Percentiles rank a stretch among this genome's conserved stretches.
phyloP scores from a whole-genome alignment of 2,888 invertebrate genomes.

The Iphiclides podalirius region DNA sequence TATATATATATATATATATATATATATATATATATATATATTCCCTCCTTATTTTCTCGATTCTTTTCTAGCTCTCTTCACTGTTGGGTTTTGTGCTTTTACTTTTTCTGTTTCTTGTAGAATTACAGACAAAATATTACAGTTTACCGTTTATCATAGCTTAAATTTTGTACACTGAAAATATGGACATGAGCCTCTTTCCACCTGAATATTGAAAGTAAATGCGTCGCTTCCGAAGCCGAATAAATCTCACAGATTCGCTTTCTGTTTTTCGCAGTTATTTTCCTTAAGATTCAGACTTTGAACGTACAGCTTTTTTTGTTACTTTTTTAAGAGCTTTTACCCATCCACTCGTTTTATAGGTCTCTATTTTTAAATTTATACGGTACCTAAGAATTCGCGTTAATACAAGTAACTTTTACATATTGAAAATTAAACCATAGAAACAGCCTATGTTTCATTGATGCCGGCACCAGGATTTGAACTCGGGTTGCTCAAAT shows the following conservation, averaged over 20 bases:
- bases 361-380: too few relatives aligned
- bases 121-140: background rate
- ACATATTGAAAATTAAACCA: too few relatives aligned
- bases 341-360: too few relatives aligned
- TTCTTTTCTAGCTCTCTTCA: background rate
- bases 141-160: background rate
- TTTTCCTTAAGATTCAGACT: background rate
- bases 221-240: background rate
- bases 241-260: background rate
- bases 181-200: background rate
- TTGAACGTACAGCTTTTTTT: background rate
- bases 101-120: background rate
- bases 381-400: too few relatives aligned
- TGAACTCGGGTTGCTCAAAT: too few relatives aligned
- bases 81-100: background rate
- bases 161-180: slow-evolving; percentile 1
- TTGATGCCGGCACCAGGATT: too few relatives aligned
- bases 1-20: too few relatives aligned
- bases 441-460: too few relatives aligned
- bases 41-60: too few relatives aligned
- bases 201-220: slow-evolving; percentile 1
- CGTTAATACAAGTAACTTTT: too few relatives aligned
- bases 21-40: too few relatives aligned
- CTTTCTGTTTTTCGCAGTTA: background rate
- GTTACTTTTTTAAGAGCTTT: background rate